Percentiles rank a stretch among this genome's conserved stretches.
phyloP scores from a whole-genome alignment of 2,113 vertebrate species.

The Bombycilla garrulus region DNA sequence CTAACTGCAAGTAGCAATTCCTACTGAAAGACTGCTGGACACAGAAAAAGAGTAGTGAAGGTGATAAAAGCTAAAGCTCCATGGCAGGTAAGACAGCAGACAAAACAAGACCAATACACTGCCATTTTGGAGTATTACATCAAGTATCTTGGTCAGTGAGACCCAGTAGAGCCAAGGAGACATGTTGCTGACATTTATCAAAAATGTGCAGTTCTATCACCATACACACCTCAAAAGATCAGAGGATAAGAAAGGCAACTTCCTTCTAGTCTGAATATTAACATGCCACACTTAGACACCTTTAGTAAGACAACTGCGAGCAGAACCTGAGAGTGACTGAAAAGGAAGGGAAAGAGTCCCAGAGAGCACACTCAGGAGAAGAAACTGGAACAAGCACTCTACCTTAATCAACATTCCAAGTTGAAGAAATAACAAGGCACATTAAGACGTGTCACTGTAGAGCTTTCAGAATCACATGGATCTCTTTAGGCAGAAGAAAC shows the following conservation, averaged over 20 bases:
- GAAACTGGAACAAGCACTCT: neutral
- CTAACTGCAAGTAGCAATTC: neutral
- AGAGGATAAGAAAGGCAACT: neutral
- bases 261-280: neutral
- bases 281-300: neutral
- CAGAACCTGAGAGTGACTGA: neutral
- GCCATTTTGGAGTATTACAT: neutral
- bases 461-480: neutral
- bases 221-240: neutral
- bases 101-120: fast-evolving
- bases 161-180: neutral
- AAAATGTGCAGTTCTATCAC: neutral
- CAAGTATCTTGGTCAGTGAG: neutral
- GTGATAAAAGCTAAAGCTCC: neutral
- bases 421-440: neutral
- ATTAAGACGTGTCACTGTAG: neutral
- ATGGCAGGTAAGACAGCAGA: neutral
- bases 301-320: neutral
- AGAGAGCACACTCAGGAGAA: neutral
- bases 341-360: neutral
- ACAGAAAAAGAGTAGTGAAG: neutral
- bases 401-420: neutral
- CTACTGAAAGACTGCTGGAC: neutral
- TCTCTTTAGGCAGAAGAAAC: neutral
- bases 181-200: neutral